These are phyloP conservation scores for Dromaius novaehollandiae DNA, from an alignment of 2,113 vertebrate species.

Conservation along the genomic window DNA sequence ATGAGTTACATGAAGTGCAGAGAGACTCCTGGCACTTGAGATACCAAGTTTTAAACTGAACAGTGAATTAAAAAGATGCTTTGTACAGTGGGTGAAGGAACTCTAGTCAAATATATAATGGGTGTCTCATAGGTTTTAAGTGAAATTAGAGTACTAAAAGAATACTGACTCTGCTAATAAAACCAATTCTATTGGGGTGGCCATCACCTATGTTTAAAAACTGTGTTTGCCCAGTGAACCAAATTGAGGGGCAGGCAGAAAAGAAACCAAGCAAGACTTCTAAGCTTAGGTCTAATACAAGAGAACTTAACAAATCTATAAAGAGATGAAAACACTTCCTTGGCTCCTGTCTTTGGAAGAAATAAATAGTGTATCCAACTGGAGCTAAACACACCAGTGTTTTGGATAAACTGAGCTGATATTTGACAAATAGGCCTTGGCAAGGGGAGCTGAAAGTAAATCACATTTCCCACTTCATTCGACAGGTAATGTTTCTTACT, in stretches of 20 bases:
- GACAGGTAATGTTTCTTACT: not conserved
- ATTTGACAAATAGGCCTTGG: not conserved
- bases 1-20: not conserved
- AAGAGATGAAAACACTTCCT: not conserved
- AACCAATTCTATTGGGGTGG: not conserved
- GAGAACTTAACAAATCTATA: not conserved
- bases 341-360: not conserved
- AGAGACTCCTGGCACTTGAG: not conserved
- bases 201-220: not conserved
- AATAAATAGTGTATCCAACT: not conserved
- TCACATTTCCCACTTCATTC: not conserved
- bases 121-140: not conserved
- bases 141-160: not conserved
- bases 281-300: not conserved
- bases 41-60: not conserved
- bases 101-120: not conserved
- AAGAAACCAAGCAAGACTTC: not conserved
- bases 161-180: not conserved
- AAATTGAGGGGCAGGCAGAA: accelerated
- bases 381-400: not conserved
- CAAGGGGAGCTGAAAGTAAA: not conserved
- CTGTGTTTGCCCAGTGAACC: not conserved
- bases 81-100: not conserved
- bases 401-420: not conserved
- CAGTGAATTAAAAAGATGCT: not conserved